Conservation (phyloP, 2,888 invertebrate genomes). For the Drosophila flavopinicola region DNA sequence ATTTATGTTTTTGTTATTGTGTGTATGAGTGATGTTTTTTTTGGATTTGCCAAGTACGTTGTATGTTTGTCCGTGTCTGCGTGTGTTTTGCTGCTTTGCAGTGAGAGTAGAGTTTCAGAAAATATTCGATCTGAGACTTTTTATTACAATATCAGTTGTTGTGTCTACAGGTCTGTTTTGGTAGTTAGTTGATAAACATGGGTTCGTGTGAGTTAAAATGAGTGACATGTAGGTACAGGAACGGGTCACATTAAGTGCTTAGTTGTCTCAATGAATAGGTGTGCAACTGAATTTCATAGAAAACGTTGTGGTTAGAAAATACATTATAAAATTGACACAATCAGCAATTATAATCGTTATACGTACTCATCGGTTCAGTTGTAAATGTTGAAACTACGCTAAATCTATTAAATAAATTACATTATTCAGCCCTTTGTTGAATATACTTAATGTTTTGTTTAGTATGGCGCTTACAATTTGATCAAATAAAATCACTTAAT, state of each 20-base stretch:
- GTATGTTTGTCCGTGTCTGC: slow-evolving; percentile 43
- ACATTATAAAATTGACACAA: slow-evolving; percentile 58
- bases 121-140: slow-evolving; percentile 55
- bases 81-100: slow-evolving; percentile 66
- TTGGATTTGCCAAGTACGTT: slow-evolving; percentile 68
- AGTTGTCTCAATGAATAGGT: slow-evolving; percentile 15
- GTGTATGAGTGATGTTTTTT: slow-evolving; percentile 23
- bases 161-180: slow-evolving; percentile 31
- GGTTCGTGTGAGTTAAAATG: slow-evolving; percentile 37
- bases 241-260: slow-evolving; percentile 49
- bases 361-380: slow-evolving; percentile 22
- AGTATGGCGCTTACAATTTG: slow-evolving; percentile 43
- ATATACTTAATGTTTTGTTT: slow-evolving; percentile 35
- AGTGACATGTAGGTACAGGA: slow-evolving; percentile 66
- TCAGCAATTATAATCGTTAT: slow-evolving; percentile 32
- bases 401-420: slow-evolving; percentile 48
- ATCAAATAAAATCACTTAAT: slow-evolving; percentile 17
- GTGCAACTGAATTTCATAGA: slow-evolving; percentile 8
- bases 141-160: slow-evolving; percentile 27
- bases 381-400: slow-evolving; percentile 38
- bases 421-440: slow-evolving; percentile 46
- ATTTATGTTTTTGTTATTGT: slow-evolving; percentile 14
- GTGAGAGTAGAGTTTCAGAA: slow-evolving; percentile 67
- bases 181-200: slow-evolving; percentile 19
- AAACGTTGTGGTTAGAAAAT: slow-evolving; percentile 28